These are phyloP conservation scores for Oncorhynchus mykiss DNA, from an alignment of 2,113 vertebrate genomes.

Conservation along the genomic window DNA sequence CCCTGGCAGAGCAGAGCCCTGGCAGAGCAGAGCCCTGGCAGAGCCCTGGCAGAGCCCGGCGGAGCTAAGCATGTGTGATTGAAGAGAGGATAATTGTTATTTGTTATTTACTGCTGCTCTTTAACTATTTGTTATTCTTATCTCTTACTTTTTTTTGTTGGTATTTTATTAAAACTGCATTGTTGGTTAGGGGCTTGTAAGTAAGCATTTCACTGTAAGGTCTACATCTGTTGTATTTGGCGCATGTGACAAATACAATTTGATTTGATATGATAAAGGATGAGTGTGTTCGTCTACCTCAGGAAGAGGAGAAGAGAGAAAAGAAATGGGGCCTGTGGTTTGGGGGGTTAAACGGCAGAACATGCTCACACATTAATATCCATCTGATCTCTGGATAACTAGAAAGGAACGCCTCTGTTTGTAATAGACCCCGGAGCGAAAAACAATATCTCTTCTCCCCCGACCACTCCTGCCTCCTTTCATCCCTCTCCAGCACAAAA, in stretches of 20 bases:
- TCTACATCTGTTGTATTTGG: no score
- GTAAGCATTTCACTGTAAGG: no score
- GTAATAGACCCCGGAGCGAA: constrained; percentile 45
- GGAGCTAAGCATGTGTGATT: constrained; percentile 21
- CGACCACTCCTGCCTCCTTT: constrained; percentile 36
- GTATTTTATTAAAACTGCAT: no score
- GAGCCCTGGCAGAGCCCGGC: no score
- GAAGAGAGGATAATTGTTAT: constrained; percentile 14
- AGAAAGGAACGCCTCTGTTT: constrained; percentile 46
- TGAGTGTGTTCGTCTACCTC: constrained; percentile 19
- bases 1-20: no score
- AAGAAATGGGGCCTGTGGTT: constrained; percentile 54
- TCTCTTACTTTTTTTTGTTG: no score
- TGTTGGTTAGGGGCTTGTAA: no score
- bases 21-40: no score
- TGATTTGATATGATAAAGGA: neutral
- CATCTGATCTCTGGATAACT: constrained; percentile 58
- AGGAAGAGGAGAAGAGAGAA: constrained; percentile 2
- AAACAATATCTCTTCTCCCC: neutral
- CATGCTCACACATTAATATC: constrained; percentile 72
- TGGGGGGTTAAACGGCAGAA: constrained; percentile 66
- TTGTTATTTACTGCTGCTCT: no score
- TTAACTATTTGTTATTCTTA: no score
- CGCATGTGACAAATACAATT: no score
- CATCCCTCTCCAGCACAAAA: constrained; percentile 30